phyloP scores from a whole-genome alignment of 2,888 invertebrate species.

The Gastracanthus pulcherrimus region DNA sequence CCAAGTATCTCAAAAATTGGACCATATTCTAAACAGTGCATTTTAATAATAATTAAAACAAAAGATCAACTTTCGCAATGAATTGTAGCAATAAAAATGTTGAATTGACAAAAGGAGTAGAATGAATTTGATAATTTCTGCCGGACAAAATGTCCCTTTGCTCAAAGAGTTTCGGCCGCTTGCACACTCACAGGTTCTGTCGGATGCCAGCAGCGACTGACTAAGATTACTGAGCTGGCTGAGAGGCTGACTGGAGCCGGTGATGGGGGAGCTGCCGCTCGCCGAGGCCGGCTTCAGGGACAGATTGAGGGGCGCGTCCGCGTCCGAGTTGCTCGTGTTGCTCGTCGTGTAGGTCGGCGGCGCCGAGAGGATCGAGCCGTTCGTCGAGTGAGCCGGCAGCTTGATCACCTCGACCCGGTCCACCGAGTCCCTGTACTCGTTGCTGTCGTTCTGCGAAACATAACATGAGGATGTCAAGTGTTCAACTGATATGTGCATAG shows the following conservation, averaged over 20 bases:
- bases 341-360: slow-evolving; percentile 79
- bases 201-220: slow-evolving; percentile 76
- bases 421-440: slow-evolving; percentile 68
- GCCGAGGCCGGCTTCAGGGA: slow-evolving; percentile 85
- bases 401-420: slow-evolving; percentile 92
- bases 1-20: too few relatives aligned
- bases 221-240: slow-evolving; percentile 76
- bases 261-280: slow-evolving; percentile 70
- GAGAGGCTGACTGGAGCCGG: slow-evolving; percentile 71
- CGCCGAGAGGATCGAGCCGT: slow-evolving; percentile 76
- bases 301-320: slow-evolving; percentile 90
- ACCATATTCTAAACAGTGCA: too few relatives aligned
- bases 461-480: too few relatives aligned
- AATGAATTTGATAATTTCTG: too few relatives aligned
- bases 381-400: slow-evolving; percentile 81
- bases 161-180: too few relatives aligned
- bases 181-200: slow-evolving; percentile 79
- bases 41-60: too few relatives aligned
- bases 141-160: too few relatives aligned
- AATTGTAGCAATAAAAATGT: too few relatives aligned
- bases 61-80: too few relatives aligned
- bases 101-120: too few relatives aligned
- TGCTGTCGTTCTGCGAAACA: slow-evolving; percentile 47
- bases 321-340: slow-evolving; percentile 78
- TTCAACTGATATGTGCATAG: too few relatives aligned